These are phyloP conservation scores for Adelosebastes latens DNA, from an alignment of 2,797 vertebrate genomes.

Conservation along the genomic window DNA sequence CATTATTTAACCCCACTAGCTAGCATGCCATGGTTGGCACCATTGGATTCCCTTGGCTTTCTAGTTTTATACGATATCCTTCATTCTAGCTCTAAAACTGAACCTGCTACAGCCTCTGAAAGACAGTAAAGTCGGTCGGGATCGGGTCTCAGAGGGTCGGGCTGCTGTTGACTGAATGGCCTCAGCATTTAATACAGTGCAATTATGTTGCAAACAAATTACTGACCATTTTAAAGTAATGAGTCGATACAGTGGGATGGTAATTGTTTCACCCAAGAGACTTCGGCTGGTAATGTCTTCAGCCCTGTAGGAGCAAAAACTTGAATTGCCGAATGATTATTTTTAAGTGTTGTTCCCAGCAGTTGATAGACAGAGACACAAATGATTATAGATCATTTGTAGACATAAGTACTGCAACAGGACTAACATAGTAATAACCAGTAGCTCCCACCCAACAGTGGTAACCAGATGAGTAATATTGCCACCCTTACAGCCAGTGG, in stretches of 20 bases:
- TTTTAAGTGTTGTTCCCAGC: not conserved
- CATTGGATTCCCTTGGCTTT: too few relatives aligned
- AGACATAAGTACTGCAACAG: not conserved
- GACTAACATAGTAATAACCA: not conserved
- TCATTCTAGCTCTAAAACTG: too few relatives aligned
- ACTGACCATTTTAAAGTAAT: constrained; percentile 23
- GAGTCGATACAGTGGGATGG: not conserved
- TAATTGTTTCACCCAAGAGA: constrained; percentile 28
- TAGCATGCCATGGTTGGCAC: too few relatives aligned
- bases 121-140: too few relatives aligned
- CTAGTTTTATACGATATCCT: too few relatives aligned
- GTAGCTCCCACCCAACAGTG: not conserved
- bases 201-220: constrained; percentile 34
- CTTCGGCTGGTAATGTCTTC: not conserved
- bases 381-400: not conserved
- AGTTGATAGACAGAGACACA: not conserved
- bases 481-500: not conserved
- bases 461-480: not conserved
- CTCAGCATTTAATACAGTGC: constrained; percentile 12
- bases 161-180: not conserved
- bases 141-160: not conserved
- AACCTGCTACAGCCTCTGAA: too few relatives aligned
- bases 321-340: not conserved
- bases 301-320: not conserved
- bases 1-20: too few relatives aligned